phyloP scores from a whole-genome alignment of 2,797 vertebrate species.

The Linurgus olivaceus region DNA sequence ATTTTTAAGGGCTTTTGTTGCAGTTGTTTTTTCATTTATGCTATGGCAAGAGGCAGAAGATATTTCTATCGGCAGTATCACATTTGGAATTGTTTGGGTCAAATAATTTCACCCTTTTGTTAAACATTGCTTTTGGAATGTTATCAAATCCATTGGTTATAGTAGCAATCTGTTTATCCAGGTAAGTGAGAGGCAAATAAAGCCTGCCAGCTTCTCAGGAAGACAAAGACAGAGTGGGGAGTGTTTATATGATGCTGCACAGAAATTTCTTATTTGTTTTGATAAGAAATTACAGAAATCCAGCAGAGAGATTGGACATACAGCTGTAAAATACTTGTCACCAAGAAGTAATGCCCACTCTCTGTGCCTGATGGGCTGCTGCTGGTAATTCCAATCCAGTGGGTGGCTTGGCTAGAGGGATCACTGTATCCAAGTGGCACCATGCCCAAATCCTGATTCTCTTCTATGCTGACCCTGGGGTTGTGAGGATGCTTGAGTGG shows the following conservation, averaged over 20 bases:
- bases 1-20: background rate
- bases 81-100: slow-evolving; percentile 20
- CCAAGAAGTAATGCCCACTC: background rate
- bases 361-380: background rate
- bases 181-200: slow-evolving; percentile 10
- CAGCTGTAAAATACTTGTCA: background rate
- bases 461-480: background rate
- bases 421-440: background rate
- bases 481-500: background rate
- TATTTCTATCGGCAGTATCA: background rate
- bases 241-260: slow-evolving; percentile 27
- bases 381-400: fast-evolving
- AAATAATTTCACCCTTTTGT: slow-evolving; percentile 37
- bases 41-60: background rate
- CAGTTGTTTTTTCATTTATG: slow-evolving; percentile 1
- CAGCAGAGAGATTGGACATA: background rate
- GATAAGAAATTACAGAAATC: slow-evolving; percentile 36
- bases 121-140: slow-evolving; percentile 25
- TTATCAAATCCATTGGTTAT: slow-evolving; percentile 21
- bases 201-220: background rate
- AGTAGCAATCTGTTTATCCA: slow-evolving; percentile 44
- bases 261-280: slow-evolving; percentile 67
- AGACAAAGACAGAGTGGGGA: slow-evolving; percentile 37
- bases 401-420: background rate
- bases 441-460: background rate